Conservation (phyloP, 2,113 vertebrate species). For the Thermophis baileyi region DNA sequence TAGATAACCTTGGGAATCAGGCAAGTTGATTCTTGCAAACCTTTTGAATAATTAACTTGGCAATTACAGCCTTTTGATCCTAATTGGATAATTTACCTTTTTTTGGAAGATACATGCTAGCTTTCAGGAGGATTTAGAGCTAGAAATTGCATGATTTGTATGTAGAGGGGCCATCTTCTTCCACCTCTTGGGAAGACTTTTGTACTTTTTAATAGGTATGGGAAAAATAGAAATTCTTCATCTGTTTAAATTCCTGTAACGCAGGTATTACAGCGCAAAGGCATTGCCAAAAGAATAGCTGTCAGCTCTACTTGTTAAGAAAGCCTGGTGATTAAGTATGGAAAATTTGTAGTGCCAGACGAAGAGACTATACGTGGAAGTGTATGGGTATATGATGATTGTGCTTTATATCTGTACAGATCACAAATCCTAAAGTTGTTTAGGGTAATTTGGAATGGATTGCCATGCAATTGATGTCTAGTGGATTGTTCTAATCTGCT, state of each 20-base stretch:
- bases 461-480: background rate
- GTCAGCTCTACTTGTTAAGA: background rate
- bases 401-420: background rate
- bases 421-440: background rate
- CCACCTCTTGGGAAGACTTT: background rate
- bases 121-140: conserved; percentile 13
- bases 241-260: background rate
- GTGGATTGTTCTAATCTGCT: background rate
- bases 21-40: background rate
- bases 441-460: background rate
- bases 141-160: background rate
- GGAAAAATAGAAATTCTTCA: background rate
- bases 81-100: conserved; percentile 4
- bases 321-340: background rate
- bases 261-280: background rate
- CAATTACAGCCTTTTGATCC: conserved; percentile 4
- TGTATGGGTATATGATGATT: background rate
- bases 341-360: background rate
- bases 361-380: background rate
- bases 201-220: background rate
- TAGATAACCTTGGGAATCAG: conserved; percentile 15
- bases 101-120: conserved; percentile 5
- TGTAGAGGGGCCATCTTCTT: background rate
- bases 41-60: conserved; percentile 23
- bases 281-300: background rate